Evolutionary conservation across 2,888 invertebrate species (phyloP), one percentile per base, ranked within the genome.

Genomic region (Vandiemenella viatica): DNA sequence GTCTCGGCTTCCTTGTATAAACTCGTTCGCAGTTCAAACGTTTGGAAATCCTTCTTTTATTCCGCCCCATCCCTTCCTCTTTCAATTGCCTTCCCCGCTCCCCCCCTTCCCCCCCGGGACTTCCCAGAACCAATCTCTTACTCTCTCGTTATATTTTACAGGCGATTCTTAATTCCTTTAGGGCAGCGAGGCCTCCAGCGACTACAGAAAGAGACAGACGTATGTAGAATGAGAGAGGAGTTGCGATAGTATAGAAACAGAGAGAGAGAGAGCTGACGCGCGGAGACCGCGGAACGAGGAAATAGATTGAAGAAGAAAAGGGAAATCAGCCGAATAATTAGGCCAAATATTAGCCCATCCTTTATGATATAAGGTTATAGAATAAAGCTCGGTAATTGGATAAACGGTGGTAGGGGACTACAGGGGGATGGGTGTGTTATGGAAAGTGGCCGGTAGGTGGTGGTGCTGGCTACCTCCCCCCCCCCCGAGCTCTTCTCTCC

Each of bases 291-390:
- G 17, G 40, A 8, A 3, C 16, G 8, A 17, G 17, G 40, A 16
- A 8, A 1, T 40, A 17, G 17, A 40, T 15, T 17, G 40, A 40
- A 40, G 40, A 40, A 40, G 18, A 7, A 16, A 40, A 47, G 51
- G 54, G 54, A 55, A 54, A 55, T 55, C 55, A 54, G 50, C 51
- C 51, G 53, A 50, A 54, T 55, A 55, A 55, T 55, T 54, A 55
- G 55, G 45, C 51, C 54, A 55, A 55, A 55, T 55, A 55, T 55
- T 55, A 51, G 53, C 51, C 54, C 53, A 54, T 53, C 53, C 45
- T 53, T 49, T 53, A 50, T 50, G 23, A 46, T 50, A 54, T 52
- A 54, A 52, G 50, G 52, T 50, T 52, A 52, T 52, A 52, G 52
- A 54, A 54, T 54, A 52, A 52, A 50, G 49, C 50, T 48, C 38